Conservation (phyloP, 2,797 vertebrate species). For the Epinephelus malabaricus region DNA sequence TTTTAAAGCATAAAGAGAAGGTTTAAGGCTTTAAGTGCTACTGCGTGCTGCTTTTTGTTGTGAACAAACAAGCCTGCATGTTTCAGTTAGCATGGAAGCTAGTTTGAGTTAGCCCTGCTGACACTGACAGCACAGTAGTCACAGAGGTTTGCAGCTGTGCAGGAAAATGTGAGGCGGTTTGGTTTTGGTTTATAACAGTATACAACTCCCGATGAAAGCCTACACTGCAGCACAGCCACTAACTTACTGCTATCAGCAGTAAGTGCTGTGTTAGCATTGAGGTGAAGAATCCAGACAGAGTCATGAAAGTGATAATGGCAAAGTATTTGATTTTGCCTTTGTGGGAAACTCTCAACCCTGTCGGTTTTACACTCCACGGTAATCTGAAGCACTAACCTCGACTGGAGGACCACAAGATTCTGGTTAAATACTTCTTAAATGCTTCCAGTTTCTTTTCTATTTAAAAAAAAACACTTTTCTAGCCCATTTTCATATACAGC, state of each 20-base stretch:
- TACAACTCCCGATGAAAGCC: neutral
- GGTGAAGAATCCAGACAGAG: neutral
- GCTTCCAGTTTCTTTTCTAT: too few species aligned
- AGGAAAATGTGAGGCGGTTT: neutral
- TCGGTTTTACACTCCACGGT: too few species aligned
- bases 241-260: neutral
- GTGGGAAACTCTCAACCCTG: too few species aligned
- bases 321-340: too few species aligned
- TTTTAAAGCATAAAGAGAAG: neutral
- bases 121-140: slow-evolving; percentile 31
- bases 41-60: rapidly evolving
- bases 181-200: too few species aligned
- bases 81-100: slow-evolving; percentile 44
- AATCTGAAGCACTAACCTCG: too few species aligned
- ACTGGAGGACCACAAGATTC: too few species aligned
- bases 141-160: neutral
- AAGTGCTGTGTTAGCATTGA: neutral
- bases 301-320: too few species aligned
- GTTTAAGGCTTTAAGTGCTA: rapidly evolving
- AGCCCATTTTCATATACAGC: too few species aligned
- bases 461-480: too few species aligned
- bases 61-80: neutral
- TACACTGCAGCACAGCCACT: neutral
- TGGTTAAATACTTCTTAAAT: too few species aligned
- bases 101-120: slow-evolving; percentile 33